These are phyloP conservation scores for Philopedon plagiatum DNA, from an alignment of 2,888 invertebrate genomes.

Conservation along the genomic window DNA sequence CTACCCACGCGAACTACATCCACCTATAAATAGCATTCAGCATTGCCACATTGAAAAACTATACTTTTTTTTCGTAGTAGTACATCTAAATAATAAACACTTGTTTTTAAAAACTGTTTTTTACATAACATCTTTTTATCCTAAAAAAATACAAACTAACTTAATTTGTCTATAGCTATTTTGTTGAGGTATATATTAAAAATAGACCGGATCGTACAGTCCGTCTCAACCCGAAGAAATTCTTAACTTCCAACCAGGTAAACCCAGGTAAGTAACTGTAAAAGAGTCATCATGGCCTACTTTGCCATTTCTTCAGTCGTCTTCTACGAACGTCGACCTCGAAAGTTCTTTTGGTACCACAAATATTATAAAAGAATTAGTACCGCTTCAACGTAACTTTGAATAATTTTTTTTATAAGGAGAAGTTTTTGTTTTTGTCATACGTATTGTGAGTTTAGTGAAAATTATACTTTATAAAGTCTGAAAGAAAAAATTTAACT, in stretches of 20 bases:
- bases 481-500: neutral
- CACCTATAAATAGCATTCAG: too few species aligned
- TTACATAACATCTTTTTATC: too few species aligned
- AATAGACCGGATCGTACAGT: slow-evolving; percentile 2
- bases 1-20: too few species aligned
- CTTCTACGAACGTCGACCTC: slow-evolving; percentile 26
- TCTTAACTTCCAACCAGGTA: slow-evolving; percentile 31
- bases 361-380: slow-evolving; percentile 6
- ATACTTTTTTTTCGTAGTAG: too few species aligned
- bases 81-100: too few species aligned
- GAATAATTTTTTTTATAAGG: too few species aligned
- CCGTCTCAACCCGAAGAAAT: slow-evolving; percentile 1
- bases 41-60: too few species aligned
- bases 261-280: slow-evolving; percentile 43
- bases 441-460: slow-evolving; percentile 23
- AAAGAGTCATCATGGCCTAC: slow-evolving; percentile 42
- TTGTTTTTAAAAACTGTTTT: too few species aligned
- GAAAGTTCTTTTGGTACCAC: neutral
- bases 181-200: too few species aligned
- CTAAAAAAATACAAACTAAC: too few species aligned
- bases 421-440: too few species aligned
- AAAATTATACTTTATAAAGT: neutral
- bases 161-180: too few species aligned
- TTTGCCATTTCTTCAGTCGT: slow-evolving; percentile 42
- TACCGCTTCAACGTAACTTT: neutral